Evolutionary conservation across 2,797 vertebrate genomes (phyloP), one percentile per base, ranked within the genome.

Genomic region (Labroides dimidiatus): DNA sequence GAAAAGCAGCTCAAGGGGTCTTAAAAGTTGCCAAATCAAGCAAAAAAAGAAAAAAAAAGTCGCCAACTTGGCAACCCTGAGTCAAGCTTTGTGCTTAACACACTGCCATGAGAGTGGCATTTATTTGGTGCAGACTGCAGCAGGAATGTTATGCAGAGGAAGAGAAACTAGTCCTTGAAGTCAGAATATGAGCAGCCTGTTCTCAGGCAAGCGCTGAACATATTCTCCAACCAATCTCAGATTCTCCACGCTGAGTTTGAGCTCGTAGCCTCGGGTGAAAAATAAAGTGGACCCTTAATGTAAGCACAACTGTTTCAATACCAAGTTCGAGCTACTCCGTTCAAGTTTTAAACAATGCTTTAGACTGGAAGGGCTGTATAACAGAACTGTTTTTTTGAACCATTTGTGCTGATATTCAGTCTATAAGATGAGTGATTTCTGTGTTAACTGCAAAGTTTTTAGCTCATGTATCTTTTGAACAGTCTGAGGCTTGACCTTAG

Each of bases 401-500:
- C 4, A 20, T 20, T 11, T 11, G 10, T 19, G 15, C 9, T 19
- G n/a, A 19, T 20, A 14, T 45, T 11, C 19, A 20, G 14, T 23
- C 1, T 19, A 21, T 2, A 48, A 21, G 12, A 21, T 47, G 30
- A 7, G 8, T 33, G 30, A 33, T 33, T 4, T 33, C 30, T 33
- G 5, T 48, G 47, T 14, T 23, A 1, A 33, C 8, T 5, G 30
- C 30, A 33, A 33, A 6, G 5, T 33, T 33, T 33, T 33, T 5
- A 4, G 7, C 5, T 33, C 30, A 33, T 33, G 30, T 33, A 75
- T 48, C 72, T 20, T 52, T 19, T 44, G 10, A 68, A 59, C 36
- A 59, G 54, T 44, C 63, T 60, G 3, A 75, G 65, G 51, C 73
- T 72, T 68, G 65, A 69, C 70, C 71, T 63, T 5, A 68, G 43